A percentile compares a stretch with the other conserved stretches of the same genome.
These are phyloP conservation scores for Eurosta solidaginis DNA, from an alignment of 1,140 invertebrate genomes.

Conservation along the genomic window DNA sequence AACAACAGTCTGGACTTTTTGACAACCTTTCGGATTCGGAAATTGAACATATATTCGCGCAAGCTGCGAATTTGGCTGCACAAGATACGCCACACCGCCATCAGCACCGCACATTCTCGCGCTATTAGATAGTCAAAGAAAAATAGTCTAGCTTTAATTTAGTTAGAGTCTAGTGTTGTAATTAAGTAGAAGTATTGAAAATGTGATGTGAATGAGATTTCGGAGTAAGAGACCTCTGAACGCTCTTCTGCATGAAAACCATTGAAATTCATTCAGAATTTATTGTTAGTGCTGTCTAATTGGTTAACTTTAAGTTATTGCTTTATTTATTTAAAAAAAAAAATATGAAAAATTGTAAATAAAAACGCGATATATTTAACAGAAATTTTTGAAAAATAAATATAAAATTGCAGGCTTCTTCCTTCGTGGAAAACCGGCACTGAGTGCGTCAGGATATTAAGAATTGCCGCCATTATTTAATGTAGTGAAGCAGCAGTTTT, in stretches of 20 bases:
- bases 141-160: not conserved
- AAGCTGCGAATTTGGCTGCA: slow-evolving; percentile 48
- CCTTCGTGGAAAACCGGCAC: no score
- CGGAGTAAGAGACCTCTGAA: not conserved
- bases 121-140: not conserved
- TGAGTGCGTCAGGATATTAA: no score
- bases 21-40: slow-evolving; percentile 52
- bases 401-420: no score
- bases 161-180: not conserved
- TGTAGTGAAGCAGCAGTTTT: no score
- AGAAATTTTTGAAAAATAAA: not conserved
- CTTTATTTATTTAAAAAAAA: slow-evolving; percentile 7
- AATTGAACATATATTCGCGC: slow-evolving; percentile 53
- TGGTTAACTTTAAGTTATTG: slow-evolving; percentile 18
- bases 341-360: not conserved
- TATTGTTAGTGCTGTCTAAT: not conserved
- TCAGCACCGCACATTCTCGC: slow-evolving; percentile 13
- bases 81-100: slow-evolving; percentile 41
- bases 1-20: slow-evolving; percentile 38
- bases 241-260: no score
- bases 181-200: not conserved
- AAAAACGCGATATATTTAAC: not conserved
- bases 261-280: not conserved
- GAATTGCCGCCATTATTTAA: no score
- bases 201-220: no score